These are phyloP conservation scores for Thinocorus orbignyianus DNA, from an alignment of 2,113 vertebrate genomes.

Conservation along the genomic window DNA sequence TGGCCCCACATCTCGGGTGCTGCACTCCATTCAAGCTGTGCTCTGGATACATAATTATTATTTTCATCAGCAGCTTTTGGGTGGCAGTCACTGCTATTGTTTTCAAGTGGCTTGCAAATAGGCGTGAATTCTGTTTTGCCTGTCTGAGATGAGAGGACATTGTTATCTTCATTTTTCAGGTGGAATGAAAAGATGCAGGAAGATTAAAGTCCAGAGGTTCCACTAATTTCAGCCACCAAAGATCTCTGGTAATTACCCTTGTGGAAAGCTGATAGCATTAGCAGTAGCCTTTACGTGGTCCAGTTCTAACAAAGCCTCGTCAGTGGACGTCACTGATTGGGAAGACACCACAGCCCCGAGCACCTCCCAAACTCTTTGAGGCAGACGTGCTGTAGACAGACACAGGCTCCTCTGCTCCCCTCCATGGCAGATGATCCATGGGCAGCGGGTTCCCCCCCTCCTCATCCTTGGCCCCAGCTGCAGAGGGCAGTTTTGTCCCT, in stretches of 20 bases:
- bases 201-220: constrained; percentile 2
- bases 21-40: constrained; percentile 32
- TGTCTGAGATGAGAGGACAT: background rate
- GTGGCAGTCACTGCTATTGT: constrained; percentile 32
- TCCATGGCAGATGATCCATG: rapidly evolving
- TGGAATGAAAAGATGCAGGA: background rate
- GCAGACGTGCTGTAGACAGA: rapidly evolving
- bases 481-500: background rate
- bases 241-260: constrained; percentile 28
- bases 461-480: background rate
- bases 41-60: constrained; percentile 49
- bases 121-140: background rate
- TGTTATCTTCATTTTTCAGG: constrained; percentile 61
- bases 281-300: background rate
- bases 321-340: background rate
- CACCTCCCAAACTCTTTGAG: background rate
- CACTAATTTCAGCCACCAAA: constrained; percentile 22
- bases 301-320: background rate
- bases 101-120: constrained; percentile 19
- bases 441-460: background rate
- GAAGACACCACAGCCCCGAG: rapidly evolving
- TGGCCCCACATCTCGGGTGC: background rate
- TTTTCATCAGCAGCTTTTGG: constrained; percentile 36
- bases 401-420: background rate
- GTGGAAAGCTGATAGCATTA: background rate